These are phyloP conservation scores for Gallinago solitaria DNA, from an alignment of 2,797 vertebrate species.

Conservation along the genomic window DNA sequence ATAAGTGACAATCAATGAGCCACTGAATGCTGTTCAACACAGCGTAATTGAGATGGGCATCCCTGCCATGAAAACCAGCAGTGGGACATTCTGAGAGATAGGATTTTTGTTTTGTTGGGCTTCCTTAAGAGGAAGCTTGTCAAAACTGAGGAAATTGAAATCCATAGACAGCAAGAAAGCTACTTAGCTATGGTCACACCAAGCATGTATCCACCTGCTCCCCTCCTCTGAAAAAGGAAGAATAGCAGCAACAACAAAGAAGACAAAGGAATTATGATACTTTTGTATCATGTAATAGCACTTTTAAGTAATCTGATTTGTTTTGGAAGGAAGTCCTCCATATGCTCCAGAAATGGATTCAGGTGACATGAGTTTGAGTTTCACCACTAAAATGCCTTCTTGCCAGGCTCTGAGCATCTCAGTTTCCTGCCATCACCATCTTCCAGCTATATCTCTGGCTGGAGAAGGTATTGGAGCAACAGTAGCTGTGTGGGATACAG, in stretches of 20 bases:
- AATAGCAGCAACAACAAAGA: neutral
- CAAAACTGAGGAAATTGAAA: conserved; percentile 50
- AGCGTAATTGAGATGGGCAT: conserved; percentile 35
- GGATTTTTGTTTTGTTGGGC: neutral
- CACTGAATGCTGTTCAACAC: conserved; percentile 17
- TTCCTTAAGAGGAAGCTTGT: conserved; percentile 32
- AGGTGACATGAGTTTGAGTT: neutral
- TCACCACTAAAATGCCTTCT: neutral
- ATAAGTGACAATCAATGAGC: neutral
- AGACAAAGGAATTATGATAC: neutral
- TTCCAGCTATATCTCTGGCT: neutral
- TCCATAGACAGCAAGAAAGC: conserved; percentile 22
- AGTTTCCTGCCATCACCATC: neutral
- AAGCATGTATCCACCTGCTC: neutral
- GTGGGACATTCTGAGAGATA: conserved; percentile 26
- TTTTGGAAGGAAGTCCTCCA: neutral
- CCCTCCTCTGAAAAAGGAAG: neutral
- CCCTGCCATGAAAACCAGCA: conserved; percentile 23
- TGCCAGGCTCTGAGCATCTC: neutral
- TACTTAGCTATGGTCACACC: neutral
- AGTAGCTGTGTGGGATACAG: neutral
- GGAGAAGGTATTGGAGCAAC: neutral
- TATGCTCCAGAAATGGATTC: neutral
- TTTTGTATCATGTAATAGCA: neutral
- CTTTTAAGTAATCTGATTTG: neutral